These are phyloP conservation scores for Holocentrus rufus DNA, from an alignment of 2,797 vertebrate genomes.

Conservation along the genomic window DNA sequence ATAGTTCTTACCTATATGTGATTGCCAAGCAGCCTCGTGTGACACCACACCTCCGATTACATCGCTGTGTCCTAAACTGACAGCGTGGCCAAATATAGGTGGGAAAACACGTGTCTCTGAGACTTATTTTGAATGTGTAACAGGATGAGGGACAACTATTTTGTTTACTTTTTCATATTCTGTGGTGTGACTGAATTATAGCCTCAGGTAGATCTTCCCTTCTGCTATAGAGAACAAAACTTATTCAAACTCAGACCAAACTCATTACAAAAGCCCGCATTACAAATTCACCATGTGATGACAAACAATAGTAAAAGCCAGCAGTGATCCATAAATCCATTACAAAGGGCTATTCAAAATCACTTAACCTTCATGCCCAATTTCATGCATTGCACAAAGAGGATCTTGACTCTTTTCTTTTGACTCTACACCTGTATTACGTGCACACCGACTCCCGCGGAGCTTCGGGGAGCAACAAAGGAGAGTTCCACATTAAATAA, in stretches of 20 bases:
- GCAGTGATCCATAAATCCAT: slow-evolving; percentile 58
- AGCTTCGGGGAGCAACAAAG: slow-evolving; percentile 80
- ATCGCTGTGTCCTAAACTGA: slow-evolving; percentile 4
- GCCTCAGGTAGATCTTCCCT: slow-evolving; percentile 31
- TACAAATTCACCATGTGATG: slow-evolving; percentile 40
- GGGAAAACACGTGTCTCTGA: neutral
- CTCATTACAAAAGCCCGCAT: slow-evolving; percentile 33
- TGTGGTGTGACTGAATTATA: slow-evolving; percentile 38
- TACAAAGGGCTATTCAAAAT: slow-evolving; percentile 65
- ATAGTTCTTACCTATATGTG: neutral
- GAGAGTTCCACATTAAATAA: slow-evolving; percentile 83
- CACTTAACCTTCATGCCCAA: slow-evolving; percentile 75
- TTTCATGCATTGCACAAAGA: slow-evolving; percentile 60
- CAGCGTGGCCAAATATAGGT: slow-evolving; percentile 9
- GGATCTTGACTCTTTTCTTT: slow-evolving; percentile 62
- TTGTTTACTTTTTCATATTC: slow-evolving; percentile 1
- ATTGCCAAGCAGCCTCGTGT: slow-evolving; percentile 11
- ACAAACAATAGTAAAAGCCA: slow-evolving; percentile 57
- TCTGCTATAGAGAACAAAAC: slow-evolving; percentile 11
- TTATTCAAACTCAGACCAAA: slow-evolving; percentile 8
- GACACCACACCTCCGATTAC: slow-evolving; percentile 14
- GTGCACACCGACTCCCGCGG: slow-evolving; percentile 59
- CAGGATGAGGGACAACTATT: neutral
- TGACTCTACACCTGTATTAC: slow-evolving; percentile 73
- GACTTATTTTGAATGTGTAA: slow-evolving; percentile 3